A percentile compares a stretch with the other conserved stretches of the same genome.
Evolutionary conservation across 2,797 vertebrate genomes (phyloP).

Genomic region (Darevskia nairensis): DNA sequence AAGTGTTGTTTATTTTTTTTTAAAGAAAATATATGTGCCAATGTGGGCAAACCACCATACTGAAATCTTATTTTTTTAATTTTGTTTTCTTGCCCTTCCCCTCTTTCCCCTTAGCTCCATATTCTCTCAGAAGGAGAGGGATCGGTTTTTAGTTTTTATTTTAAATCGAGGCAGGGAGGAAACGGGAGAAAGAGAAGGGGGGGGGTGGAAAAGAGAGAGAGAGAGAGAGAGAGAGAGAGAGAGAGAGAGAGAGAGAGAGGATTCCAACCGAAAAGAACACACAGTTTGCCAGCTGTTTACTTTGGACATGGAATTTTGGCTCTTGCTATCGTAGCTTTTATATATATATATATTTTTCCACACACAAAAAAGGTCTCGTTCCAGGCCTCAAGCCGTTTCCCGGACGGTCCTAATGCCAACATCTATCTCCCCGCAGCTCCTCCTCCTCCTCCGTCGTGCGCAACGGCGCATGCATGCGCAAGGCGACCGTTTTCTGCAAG

Average conservation of each 20-base stretch:
- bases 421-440: neutral
- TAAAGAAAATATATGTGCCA: neutral
- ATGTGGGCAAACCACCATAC: neutral
- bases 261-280: neutral
- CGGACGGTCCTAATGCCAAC: too few species aligned
- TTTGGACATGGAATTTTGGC: conserved; percentile 62
- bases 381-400: neutral
- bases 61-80: neutral
- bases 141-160: neutral
- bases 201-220: neutral
- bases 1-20: neutral
- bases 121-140: neutral
- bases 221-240: neutral
- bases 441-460: neutral
- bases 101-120: neutral
- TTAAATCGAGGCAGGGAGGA: neutral
- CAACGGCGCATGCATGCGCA: too few species aligned
- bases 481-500: conserved; percentile 45
- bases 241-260: neutral
- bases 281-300: conserved; percentile 69
- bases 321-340: neutral
- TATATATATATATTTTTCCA: neutral
- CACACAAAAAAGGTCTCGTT: too few species aligned
- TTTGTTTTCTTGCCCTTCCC: neutral
- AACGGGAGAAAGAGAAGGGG: neutral